Conservation (phyloP, 2,113 vertebrate genomes). For the Otocyon megalotis region DNA sequence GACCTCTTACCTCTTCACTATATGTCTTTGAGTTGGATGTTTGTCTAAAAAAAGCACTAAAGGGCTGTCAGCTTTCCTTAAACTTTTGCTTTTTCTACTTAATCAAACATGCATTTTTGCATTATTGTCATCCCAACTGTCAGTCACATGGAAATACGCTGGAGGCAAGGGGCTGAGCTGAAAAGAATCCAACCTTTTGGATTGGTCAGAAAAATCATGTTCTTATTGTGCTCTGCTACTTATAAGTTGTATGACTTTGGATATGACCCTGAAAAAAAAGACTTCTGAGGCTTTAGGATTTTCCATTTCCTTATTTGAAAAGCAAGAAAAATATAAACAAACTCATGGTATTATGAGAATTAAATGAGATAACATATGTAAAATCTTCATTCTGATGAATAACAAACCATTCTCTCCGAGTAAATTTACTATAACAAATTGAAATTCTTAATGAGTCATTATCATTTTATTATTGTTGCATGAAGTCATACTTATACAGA, state of each 20-base stretch:
- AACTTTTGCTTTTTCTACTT: neutral
- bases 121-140: neutral
- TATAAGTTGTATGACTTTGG: neutral
- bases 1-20: neutral
- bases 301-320: constrained; percentile 41
- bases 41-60: constrained; percentile 23
- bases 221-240: constrained; percentile 11
- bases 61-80: neutral
- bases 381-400: neutral
- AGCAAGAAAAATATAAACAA: constrained; percentile 43
- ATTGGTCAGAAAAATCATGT: neutral
- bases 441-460: neutral
- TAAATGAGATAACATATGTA: neutral
- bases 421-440: constrained; percentile 22
- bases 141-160: neutral
- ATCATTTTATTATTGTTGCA: constrained; percentile 22
- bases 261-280: neutral
- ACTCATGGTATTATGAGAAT: constrained; percentile 12
- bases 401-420: neutral
- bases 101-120: constrained; percentile 19
- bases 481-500: neutral
- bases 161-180: neutral
- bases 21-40: neutral
- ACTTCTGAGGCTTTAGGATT: neutral
- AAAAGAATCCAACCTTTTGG: constrained; percentile 26